Conservation (phyloP, 2,888 invertebrate species). For the Cyclophora albipunctata region DNA sequence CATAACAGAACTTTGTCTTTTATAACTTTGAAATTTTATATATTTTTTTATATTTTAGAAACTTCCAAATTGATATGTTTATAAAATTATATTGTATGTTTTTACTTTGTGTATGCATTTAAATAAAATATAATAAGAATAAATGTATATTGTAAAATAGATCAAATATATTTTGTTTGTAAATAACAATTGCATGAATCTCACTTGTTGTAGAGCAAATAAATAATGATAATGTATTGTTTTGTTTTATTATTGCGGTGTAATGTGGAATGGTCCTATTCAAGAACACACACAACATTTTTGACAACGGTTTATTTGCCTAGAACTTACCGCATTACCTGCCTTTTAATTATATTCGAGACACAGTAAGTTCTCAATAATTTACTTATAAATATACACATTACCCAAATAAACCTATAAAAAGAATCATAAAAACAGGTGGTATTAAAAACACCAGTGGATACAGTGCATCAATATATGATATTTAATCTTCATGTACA, state of each 20-base stretch:
- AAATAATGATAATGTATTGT: not conserved
- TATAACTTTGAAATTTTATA: too few relatives aligned
- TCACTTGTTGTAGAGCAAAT: not conserved
- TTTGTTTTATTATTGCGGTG: not conserved
- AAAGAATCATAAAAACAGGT: constrained; percentile 55
- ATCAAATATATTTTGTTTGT: too few relatives aligned
- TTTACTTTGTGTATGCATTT: not conserved
- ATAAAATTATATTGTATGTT: too few relatives aligned
- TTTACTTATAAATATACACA: constrained; percentile 73
- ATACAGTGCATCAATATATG: constrained; percentile 84
- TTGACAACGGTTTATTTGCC: constrained; percentile 70
- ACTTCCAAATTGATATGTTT: not conserved
- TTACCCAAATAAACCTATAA: constrained; percentile 71
- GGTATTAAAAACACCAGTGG: constrained; percentile 71
- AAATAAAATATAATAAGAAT: not conserved
- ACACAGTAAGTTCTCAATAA: constrained; percentile 66
- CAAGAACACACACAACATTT: constrained; percentile 60
- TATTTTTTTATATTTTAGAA: not conserved
- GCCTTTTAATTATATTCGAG: constrained; percentile 67
- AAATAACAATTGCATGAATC: too few relatives aligned
- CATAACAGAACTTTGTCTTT: too few relatives aligned
- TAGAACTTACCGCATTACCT: constrained; percentile 67
- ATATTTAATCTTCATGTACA: constrained; percentile 86
- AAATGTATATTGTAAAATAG: too few relatives aligned
- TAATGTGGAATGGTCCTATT: constrained; percentile 26